Base-by-base conservation (phyloP, 2,888 invertebrate genomes). In the Chalcis sispes region DNA sequence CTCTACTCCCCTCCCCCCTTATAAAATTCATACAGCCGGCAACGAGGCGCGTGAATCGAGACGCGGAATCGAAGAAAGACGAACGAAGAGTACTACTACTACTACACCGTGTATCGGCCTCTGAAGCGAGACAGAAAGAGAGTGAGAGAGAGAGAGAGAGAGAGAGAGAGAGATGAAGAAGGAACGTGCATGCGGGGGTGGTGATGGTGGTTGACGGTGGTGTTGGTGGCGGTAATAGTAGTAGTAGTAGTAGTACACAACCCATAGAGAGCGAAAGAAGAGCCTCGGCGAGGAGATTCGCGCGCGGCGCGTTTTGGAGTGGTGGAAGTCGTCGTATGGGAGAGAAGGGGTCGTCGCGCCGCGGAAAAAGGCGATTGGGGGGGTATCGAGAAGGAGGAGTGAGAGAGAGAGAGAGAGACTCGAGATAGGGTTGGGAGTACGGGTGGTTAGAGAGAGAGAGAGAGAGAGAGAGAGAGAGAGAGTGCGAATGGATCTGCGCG, bases 1-100 rank as follows among this genome's bases (percentile, higher is more conserved):
- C n/a, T n/a, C n/a, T n/a, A n/a, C n/a, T n/a, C n/a, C n/a, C n/a
- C n/a, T n/a, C n/a, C n/a, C n/a, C 36, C 54, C 27, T 29, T 62
- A 61, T 73, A 62, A 62, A 74, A 74, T 69, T 62, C 62, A 27
- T 69, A 74, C n/a, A n/a, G n/a, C n/a, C n/a, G n/a, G n/a, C n/a
- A n/a, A n/a, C n/a, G n/a, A n/a, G n/a, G n/a, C n/a, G n/a, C n/a
- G n/a, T n/a, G n/a, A n/a, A n/a, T n/a, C n/a, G n/a, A n/a, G n/a
- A n/a, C 15, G 20, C 4, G 20, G 18, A 50, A 20, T 20, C 50
- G 20, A 50, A 50, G 10, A 36, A 46, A n/a, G 7, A 50, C 20
- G 29, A 15, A 20, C 13, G 13, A 50, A 29, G 5, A 23, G 4
- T 7, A n/a, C n/a, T n/a, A n/a, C n/a, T n/a, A n/a, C n/a, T n/a